Evolutionary conservation across 2,888 invertebrate species (phyloP).

Genomic region (Caenorhabditis parvicauda): DNA sequence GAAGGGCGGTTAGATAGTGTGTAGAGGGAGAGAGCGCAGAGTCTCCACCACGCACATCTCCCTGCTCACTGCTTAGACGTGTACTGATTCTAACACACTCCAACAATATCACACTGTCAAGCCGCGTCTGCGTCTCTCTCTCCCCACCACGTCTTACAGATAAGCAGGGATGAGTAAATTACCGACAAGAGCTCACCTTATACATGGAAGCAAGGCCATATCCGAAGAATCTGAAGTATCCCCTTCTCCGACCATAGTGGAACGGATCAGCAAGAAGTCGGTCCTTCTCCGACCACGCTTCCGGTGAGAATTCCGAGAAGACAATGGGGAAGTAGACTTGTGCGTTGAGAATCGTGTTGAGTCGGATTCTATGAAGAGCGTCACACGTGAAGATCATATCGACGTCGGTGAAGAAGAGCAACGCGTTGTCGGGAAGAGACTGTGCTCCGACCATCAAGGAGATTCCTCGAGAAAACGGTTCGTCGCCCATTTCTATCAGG

Average conservation of each 20-base stretch:
- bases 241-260: constrained; percentile 65
- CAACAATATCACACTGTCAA: too few relatives aligned
- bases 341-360: constrained; percentile 64
- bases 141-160: too few relatives aligned
- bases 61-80: too few relatives aligned
- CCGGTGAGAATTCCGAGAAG: constrained; percentile 87
- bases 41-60: too few relatives aligned
- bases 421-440: constrained; percentile 69
- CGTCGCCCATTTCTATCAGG: constrained; percentile 54
- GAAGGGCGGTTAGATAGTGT: too few relatives aligned
- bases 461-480: constrained; percentile 76
- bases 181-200: constrained; percentile 70
- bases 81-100: too few relatives aligned
- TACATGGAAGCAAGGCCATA: constrained; percentile 90
- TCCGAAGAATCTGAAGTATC: constrained; percentile 93
- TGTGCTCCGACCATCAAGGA: constrained; percentile 80
- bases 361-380: constrained; percentile 73
- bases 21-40: too few relatives aligned
- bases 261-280: constrained; percentile 51
- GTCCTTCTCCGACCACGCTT: constrained; percentile 58
- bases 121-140: too few relatives aligned
- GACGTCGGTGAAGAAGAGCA: constrained; percentile 90
- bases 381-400: constrained; percentile 82
- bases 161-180: too few relatives aligned
- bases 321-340: constrained; percentile 87